Conservation (phyloP, 1,140 invertebrate species). For the Ridgeia piscesae region DNA sequence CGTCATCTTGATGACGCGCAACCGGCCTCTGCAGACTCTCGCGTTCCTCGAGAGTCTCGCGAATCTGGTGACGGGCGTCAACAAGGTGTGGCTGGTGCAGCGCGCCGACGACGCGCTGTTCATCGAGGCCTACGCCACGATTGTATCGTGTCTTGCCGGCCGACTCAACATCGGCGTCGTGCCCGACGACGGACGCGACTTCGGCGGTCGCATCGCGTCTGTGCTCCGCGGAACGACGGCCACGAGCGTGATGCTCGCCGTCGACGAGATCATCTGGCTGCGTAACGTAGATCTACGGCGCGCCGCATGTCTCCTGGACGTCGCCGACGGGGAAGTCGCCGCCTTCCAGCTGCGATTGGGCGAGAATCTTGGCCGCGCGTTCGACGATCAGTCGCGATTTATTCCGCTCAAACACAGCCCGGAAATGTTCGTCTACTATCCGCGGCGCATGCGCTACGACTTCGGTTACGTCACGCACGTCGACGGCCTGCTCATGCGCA, state of each 20-base stretch:
- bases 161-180: not conserved
- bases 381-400: not conserved
- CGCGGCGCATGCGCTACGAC: not conserved
- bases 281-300: not conserved
- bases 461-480: conserved; percentile 9
- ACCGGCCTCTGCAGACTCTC: conserved; percentile 22
- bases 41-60: conserved; percentile 18
- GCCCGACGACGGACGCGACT: not conserved
- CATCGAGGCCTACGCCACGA: not conserved
- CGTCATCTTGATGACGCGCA: conserved; percentile 20
- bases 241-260: conserved; percentile 13
- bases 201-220: conserved; percentile 1
- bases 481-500: not conserved
- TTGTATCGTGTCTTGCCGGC: not conserved
- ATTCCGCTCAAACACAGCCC: not conserved
- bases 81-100: conserved; percentile 22
- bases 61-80: not conserved
- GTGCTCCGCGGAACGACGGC: not conserved
- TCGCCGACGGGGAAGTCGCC: not conserved
- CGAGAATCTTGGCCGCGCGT: conserved; percentile 6
- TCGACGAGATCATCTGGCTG: conserved; percentile 25
- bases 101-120: conserved; percentile 18
- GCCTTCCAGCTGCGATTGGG: conserved; percentile 22
- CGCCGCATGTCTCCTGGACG: conserved; percentile 10
- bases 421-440: not conserved